phyloP scores from a whole-genome alignment of 1,140 invertebrate species.

The Bicyclus anynana region DNA sequence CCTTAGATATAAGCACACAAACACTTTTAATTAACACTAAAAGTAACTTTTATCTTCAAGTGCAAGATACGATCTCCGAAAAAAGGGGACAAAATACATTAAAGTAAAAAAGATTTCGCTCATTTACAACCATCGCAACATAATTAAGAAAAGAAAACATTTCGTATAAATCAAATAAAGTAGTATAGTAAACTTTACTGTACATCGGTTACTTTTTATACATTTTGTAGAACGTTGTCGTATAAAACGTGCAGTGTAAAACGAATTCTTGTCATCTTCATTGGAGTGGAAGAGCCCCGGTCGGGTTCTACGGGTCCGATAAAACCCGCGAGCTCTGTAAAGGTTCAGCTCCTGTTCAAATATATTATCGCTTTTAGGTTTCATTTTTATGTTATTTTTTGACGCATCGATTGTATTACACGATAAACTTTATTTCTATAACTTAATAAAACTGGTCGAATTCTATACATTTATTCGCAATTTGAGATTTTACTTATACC shows the following conservation, averaged over 20 bases:
- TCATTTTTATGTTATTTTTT: neutral
- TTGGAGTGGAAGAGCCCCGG: conserved; percentile 5
- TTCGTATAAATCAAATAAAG: neutral
- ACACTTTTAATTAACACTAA: conserved; percentile 4
- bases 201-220: conserved; percentile 16
- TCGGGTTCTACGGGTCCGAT: conserved; percentile 16
- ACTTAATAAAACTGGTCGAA: too few species aligned
- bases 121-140: conserved; percentile 21
- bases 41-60: conserved; percentile 6
- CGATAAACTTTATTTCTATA: too few species aligned
- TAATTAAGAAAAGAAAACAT: conserved; percentile 21
- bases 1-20: neutral
- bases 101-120: conserved; percentile 17
- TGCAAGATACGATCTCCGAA: conserved; percentile 2
- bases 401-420: too few species aligned
- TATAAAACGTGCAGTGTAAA: conserved; percentile 12
- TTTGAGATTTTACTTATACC: too few species aligned
- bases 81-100: conserved; percentile 1
- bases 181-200: conserved; percentile 2
- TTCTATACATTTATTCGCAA: too few species aligned
- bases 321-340: conserved; percentile 15
- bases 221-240: neutral
- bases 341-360: conserved; percentile 1
- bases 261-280: conserved; percentile 16
- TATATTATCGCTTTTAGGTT: conserved; percentile 14